Base-by-base conservation (phyloP, 1,140 invertebrate species). In the Chelonus insularis region DNA sequence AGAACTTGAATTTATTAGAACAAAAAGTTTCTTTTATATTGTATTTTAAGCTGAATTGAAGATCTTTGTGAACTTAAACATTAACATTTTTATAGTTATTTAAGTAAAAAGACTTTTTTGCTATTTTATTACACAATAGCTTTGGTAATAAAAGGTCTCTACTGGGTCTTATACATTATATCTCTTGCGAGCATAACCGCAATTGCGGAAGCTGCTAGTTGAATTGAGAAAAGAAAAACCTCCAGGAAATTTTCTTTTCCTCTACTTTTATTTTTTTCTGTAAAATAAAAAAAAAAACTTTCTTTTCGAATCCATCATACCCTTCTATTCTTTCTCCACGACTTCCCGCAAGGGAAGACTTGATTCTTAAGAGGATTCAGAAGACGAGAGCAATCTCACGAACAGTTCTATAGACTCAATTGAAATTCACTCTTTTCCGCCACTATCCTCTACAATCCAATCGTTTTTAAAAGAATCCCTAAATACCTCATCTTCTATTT, bases 301-400 rank as follows among this genome's bases (percentile, higher is more conserved):
- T 29, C 25, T 29, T 29, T 29, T 29, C 25, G 3, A 29, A 7
- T 29, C 25, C 25, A 29, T 29, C 25, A 29, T 29, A 29, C 25
- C 25, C 25, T 29, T 29, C 25, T 29, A 4, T 29, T 29, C 7
- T 29, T 29, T 29, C 3, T 7, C 7, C 25, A 29, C 25, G 25
- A 29, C 25, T 29, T 29, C 7, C 25, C 7, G 7, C 25, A 29
- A 7, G 25, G 25, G 25, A 7, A 3, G 25, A n/a, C 47, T 50
- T 7, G n/a, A 50, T 25, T 20, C 21, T 18, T 50, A 25, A 50
- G 47, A 50, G 47, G 47, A 50, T 50, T 50, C 47, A 9, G 9
- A n/a, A 50, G 18, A 50, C 47, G 47, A 50, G 47, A 50, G 47
- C 47, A 50, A 50, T 50, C 47, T 50, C 47, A 50, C 21, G 11